Conservation (phyloP, 2,797 vertebrate species). For the Eupleurogrammus muticus region DNA sequence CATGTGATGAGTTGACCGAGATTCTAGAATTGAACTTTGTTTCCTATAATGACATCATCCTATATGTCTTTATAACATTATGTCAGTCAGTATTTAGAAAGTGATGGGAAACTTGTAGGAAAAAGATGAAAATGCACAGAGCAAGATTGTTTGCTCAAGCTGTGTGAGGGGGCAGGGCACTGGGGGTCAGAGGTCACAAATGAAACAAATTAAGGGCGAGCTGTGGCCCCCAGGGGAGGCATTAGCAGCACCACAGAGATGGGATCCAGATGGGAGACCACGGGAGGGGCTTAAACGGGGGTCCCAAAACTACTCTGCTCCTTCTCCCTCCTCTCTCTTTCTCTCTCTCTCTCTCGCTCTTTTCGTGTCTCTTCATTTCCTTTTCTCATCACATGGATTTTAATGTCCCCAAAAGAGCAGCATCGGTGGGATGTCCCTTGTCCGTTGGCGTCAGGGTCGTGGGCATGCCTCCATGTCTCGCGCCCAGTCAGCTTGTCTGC, state of each 20-base stretch:
- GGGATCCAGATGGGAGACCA: conserved; percentile 79
- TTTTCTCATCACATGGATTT: conserved; percentile 36
- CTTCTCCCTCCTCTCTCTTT: conserved; percentile 22
- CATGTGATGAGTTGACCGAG: not conserved
- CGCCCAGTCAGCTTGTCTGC: conserved; percentile 54
- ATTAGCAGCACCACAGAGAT: conserved; percentile 76
- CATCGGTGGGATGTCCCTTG: conserved; percentile 47
- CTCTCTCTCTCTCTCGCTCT: conserved; percentile 17
- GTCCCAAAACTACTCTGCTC: conserved; percentile 48
- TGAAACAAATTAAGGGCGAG: conserved; percentile 83
- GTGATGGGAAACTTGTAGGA: conserved; percentile 24
- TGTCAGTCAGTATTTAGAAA: conserved; percentile 7
- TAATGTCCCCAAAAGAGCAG: conserved; percentile 55
- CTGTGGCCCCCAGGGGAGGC: conserved; percentile 76
- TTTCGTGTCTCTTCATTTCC: conserved; percentile 30
- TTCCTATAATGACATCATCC: not conserved
- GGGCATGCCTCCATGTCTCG: conserved; percentile 39
- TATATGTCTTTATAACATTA: conserved; percentile 14
- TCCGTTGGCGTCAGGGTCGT: conserved; percentile 43
- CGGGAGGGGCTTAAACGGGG: conserved; percentile 50
- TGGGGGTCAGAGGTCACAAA: conserved; percentile 79
- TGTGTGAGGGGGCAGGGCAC: conserved; percentile 63
- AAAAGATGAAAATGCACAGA: conserved; percentile 46
- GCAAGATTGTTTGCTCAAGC: conserved; percentile 68
- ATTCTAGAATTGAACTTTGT: conserved; percentile 9